These are phyloP conservation scores for Polyploca ridens DNA, from an alignment of 2,888 invertebrate species.

Conservation along the genomic window DNA sequence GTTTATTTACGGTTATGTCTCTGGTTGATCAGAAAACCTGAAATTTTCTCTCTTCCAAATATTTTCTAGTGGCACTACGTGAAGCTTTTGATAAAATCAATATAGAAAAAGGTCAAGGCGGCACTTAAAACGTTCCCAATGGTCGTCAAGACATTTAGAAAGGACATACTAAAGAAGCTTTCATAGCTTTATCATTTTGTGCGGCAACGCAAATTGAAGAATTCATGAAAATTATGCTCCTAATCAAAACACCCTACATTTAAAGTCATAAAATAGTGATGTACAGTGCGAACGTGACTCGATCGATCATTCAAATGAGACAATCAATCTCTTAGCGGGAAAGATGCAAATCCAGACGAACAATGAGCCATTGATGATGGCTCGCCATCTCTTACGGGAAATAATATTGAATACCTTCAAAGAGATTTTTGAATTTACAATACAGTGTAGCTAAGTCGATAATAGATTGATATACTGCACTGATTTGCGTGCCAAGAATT, in stretches of 20 bases:
- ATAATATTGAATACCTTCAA: constrained; percentile 11
- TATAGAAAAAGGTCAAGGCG: too few relatives aligned
- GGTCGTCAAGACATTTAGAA: neutral
- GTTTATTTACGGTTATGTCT: too few relatives aligned
- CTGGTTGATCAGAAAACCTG: neutral
- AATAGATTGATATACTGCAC: neutral
- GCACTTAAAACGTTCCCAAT: neutral
- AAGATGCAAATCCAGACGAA: constrained; percentile 22
- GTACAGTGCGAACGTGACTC: constrained; percentile 32
- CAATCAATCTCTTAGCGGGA: constrained; percentile 41
- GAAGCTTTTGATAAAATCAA: too few relatives aligned
- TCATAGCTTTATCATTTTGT: neutral
- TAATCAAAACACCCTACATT: too few relatives aligned
- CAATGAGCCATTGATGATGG: constrained; percentile 18
- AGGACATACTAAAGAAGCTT: neutral
- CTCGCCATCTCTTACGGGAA: constrained; percentile 12
- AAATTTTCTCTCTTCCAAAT: neutral
- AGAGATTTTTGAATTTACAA: neutral
- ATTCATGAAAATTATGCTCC: too few relatives aligned
- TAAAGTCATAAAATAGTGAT: neutral
- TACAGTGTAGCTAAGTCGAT: neutral
- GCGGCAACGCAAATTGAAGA: too few relatives aligned
- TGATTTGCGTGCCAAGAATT: neutral
- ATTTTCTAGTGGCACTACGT: too few relatives aligned
- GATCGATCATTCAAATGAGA: constrained; percentile 51